Base-by-base conservation (phyloP, 2,113 vertebrate species). In the Leucoraja erinaceus region DNA sequence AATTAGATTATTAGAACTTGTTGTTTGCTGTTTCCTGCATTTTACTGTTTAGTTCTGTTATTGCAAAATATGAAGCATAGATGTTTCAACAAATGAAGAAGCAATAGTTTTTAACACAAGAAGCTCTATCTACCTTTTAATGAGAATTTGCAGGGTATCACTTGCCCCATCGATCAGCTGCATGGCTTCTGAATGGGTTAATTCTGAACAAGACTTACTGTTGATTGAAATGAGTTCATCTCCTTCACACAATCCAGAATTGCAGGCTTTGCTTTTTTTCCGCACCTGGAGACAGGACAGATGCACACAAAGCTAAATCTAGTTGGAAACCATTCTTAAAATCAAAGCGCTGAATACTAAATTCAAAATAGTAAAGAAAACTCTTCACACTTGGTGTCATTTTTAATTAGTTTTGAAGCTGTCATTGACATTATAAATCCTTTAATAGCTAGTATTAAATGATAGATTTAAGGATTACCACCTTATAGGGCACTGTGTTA, bases 201-300 rank as follows among this genome's bases (percentile, higher is more conserved):
- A 97, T 93, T 97, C 97, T 10, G 95, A 96, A 93, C 98, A 98
- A 0, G 97, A 95, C 90, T 96, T 96, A 93, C 97, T 98, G 78
- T 99, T 99, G 94, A 99, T 96, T 0, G 98, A 98, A 90, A 99
- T 96, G 92, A 99, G 96, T 93, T 99, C 98, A 93, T 99, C 99
- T 22, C 97, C 97, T 83, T 98, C 97, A 93, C 95, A 96, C 86
- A 99, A 95, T 61, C 98, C 98, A 47, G 97, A 97, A 83, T 94
- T 94, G 0, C 95, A 97, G 20, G 98, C 98, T 93, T 96, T 96
- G 86, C 97, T 94, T 93, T 95, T 56, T 95, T 95, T 66, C 96
- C 95, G 59, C 96, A 95, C 97, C 97, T 94, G 93, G 81, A 47
- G 93, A 74, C 59, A 93, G 22, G 83, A 93, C 47, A n/a, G 54